phyloP scores from a whole-genome alignment of 2,113 vertebrate species.

The Callopanchax toddi region DNA sequence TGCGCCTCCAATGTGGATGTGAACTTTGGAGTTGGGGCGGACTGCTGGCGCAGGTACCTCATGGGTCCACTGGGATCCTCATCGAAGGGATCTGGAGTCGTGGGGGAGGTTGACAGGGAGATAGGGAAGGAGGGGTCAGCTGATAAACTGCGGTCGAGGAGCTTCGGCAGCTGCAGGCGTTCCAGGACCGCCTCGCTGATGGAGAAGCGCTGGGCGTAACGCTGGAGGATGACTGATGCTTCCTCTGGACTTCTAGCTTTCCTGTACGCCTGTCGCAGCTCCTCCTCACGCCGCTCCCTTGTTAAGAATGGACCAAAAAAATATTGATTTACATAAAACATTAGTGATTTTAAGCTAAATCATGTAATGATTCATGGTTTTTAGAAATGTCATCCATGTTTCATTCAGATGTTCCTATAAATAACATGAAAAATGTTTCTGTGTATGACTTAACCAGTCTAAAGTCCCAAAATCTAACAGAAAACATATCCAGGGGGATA shows the following conservation, averaged over 20 bases:
- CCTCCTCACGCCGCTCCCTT: constrained; percentile 89
- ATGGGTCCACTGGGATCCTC: constrained; percentile 75
- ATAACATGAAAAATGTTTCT: too few species aligned
- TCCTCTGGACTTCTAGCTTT: constrained; percentile 88
- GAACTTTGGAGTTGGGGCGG: constrained; percentile 90
- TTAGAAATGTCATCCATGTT: too few species aligned
- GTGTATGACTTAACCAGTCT: too few species aligned
- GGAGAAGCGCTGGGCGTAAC: constrained; percentile 94
- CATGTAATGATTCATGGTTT: too few species aligned
- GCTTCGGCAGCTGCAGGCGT: constrained; percentile 91
- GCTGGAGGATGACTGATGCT: constrained; percentile 87
- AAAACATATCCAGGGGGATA: too few species aligned
- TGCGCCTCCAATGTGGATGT: constrained; percentile 91
- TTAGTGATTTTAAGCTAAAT: too few species aligned
- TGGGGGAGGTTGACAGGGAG: constrained; percentile 76
- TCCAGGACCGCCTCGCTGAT: constrained; percentile 94
- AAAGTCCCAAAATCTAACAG: too few species aligned
- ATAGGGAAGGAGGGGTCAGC: constrained; percentile 84
- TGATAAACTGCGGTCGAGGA: constrained; percentile 93
- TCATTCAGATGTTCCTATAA: too few species aligned
- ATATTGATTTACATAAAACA: too few species aligned
- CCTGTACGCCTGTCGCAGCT: constrained; percentile 88
- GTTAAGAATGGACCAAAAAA: not conserved
- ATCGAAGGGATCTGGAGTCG: constrained; percentile 61
- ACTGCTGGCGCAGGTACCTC: constrained; percentile 92